Base-by-base conservation (phyloP, 2,113 vertebrate species). In the Nipponia nippon region DNA sequence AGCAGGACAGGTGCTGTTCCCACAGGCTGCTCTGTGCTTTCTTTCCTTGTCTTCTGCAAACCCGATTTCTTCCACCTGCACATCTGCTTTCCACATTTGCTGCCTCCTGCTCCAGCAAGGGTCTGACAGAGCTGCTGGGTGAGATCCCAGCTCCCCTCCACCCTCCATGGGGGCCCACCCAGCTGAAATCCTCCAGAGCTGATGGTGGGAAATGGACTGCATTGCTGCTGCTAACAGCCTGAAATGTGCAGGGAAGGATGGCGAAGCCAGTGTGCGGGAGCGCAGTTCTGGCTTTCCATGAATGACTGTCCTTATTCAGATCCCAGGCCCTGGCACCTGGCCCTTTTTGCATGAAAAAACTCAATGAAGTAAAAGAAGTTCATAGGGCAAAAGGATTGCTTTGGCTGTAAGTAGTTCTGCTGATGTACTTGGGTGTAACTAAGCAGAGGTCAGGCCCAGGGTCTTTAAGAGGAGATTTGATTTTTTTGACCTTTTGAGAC, bases 21-120 rank as follows among this genome's bases (percentile, higher is more conserved):
- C 0, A 2, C 3, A 3, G 91, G 76, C 80, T 66, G 56, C 47
- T 67, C 56, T 0, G 6, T 0, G 46, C 46, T 92, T 86, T 88
- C 71, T 77, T 4, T 23, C 81, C 92, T 20, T 2, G 26, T 42
- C 90, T 79, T 44, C 89, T 93, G 93, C 71, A 73, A 95, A 83
- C 83, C 83, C 2, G 0, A 77, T 79, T 90, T 86, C 79, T 76
- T 89, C 59, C 17, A 0, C 66, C 66, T 2, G 0, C 46, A 70
- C 94, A 82, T 91, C 95, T 97, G 95, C 77, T 95, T 94, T 80
- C 76, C 83, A 58, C 49, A 46, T 95, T 71, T 55, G 65, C 84
- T 87, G 87, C 83, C 87, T 82, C 61, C 42, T 59, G 72, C 65
- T 88, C 70, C 34, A 13, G 23, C 4, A 10, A 16, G 23, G 76